These are phyloP conservation scores for Acanthosepion pharaonis DNA, from an alignment of 2,888 invertebrate species.

Conservation along the genomic window DNA sequence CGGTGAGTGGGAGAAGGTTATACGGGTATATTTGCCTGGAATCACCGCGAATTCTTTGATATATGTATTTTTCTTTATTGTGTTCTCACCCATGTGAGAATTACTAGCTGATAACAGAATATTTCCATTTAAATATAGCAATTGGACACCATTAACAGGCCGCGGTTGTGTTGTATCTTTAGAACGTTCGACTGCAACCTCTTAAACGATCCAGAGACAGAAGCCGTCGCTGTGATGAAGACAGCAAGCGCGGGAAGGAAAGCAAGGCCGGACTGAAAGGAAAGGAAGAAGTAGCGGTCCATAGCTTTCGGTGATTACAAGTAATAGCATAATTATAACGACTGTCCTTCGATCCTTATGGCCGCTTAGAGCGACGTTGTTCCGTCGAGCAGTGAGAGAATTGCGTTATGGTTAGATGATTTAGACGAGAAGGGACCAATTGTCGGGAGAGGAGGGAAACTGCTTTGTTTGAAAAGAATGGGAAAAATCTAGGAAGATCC, in stretches of 20 bases:
- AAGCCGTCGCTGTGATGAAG: background rate
- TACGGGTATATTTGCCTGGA: background rate
- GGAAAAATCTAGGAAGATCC: background rate
- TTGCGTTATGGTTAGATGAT: background rate
- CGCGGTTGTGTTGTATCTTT: background rate
- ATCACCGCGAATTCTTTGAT: background rate
- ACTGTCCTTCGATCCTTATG: background rate
- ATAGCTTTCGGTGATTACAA: background rate
- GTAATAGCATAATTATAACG: background rate
- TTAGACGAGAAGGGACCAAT: background rate
- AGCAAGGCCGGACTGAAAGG: background rate
- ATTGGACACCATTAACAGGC: background rate
- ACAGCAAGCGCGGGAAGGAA: background rate
- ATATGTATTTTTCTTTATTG: background rate
- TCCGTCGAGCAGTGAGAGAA: background rate
- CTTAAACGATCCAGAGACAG: conserved; percentile 7
- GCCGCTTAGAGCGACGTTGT: background rate
- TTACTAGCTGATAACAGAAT: background rate
- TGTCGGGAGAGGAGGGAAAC: background rate
- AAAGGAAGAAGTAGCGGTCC: background rate
- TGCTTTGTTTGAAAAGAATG: background rate
- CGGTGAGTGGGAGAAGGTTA: background rate
- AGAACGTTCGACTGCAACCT: background rate
- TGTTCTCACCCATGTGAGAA: background rate
- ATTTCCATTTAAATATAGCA: background rate